These are phyloP conservation scores for Gobio occitaniae DNA, from an alignment of 2,797 vertebrate species.

Conservation along the genomic window DNA sequence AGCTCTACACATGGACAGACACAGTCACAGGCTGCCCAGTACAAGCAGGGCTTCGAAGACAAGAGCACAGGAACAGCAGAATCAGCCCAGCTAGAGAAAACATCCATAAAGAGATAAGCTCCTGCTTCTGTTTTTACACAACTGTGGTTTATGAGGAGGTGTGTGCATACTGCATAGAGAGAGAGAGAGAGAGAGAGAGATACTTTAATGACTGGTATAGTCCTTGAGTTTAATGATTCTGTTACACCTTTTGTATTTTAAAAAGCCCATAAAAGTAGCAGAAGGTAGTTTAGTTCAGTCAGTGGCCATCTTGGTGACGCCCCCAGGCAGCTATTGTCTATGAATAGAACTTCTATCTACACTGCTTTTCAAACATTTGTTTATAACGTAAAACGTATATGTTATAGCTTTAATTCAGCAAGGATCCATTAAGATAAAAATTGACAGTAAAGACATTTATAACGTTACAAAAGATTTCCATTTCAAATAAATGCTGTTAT, in stretches of 20 bases:
- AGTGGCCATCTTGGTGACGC: not conserved
- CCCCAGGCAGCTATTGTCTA: not conserved
- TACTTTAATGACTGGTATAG: conserved; percentile 7
- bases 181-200: not conserved
- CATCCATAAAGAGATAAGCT: conserved; percentile 62
- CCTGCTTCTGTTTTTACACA: conserved; percentile 52
- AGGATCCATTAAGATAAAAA: not conserved
- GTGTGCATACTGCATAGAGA: conserved; percentile 42
- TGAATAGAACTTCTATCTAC: not conserved
- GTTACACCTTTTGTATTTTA: conserved; percentile 16
- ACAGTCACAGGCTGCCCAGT: conserved; percentile 62
- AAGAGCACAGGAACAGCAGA: conserved; percentile 49
- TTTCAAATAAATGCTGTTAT: not conserved
- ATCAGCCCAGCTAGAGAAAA: conserved; percentile 59
- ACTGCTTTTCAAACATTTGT: not conserved
- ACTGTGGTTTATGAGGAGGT: conserved; percentile 48
- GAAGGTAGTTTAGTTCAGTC: not conserved
- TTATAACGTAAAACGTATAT: too few species aligned
- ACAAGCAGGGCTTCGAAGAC: conserved; percentile 64
- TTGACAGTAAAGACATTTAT: not conserved
- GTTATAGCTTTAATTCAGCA: not conserved
- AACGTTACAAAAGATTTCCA: not conserved
- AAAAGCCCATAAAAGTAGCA: not conserved
- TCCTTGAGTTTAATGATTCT: conserved; percentile 26
- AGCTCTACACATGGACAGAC: conserved; percentile 63